These are phyloP conservation scores for Troides aeacus DNA, from an alignment of 2,888 invertebrate species.

Conservation along the genomic window DNA sequence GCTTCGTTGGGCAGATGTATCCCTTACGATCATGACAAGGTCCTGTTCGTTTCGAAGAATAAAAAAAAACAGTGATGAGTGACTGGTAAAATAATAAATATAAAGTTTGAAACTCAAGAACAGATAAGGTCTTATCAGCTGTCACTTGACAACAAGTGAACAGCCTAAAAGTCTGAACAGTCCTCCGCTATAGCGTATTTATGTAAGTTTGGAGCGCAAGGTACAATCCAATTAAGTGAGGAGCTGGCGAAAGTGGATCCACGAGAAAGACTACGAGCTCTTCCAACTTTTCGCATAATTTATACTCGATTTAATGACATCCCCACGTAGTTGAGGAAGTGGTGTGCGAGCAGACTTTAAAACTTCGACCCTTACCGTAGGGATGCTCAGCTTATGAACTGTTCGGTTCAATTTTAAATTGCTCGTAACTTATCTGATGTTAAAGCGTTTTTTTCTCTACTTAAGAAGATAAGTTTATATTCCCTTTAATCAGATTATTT, in stretches of 20 bases:
- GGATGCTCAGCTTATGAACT: background rate
- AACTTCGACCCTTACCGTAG: constrained; percentile 12
- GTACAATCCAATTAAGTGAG: constrained; percentile 1
- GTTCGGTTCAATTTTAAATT: constrained; percentile 1
- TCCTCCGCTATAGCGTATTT: background rate
- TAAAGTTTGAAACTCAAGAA: too few species aligned
- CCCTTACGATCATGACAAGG: too few species aligned
- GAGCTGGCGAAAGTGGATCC: background rate
- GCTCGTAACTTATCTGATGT: background rate
- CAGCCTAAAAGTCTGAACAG: background rate
- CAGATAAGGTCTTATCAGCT: background rate
- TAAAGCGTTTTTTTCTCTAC: background rate
- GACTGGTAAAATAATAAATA: too few species aligned
- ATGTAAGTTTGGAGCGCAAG: background rate
- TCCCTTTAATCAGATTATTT: background rate
- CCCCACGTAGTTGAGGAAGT: constrained; percentile 20
- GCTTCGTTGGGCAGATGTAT: too few species aligned
- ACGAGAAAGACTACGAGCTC: background rate
- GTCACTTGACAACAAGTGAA: background rate
- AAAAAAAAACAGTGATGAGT: too few species aligned
- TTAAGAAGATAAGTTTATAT: background rate
- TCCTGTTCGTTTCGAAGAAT: too few species aligned
- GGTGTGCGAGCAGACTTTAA: constrained; percentile 7
- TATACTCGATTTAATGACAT: constrained; percentile 17
- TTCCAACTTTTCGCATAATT: constrained; percentile 22